Evolutionary conservation across 2,113 vertebrate genomes (phyloP), one percentile per base, ranked within the genome.

Genomic region (Melanerpes formicivorus): DNA sequence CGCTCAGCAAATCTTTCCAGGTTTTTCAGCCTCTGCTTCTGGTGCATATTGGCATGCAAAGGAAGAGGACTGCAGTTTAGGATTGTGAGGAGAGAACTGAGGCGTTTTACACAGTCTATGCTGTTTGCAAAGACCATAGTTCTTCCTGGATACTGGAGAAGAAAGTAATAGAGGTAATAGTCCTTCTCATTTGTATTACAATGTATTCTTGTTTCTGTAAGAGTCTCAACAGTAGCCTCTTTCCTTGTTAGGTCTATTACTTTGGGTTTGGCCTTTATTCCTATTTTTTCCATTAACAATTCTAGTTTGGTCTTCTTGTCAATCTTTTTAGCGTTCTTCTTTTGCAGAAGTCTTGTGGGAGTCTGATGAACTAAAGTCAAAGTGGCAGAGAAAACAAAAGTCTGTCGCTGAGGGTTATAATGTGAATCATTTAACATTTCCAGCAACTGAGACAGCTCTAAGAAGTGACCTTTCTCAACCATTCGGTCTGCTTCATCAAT

Each of bases 121-220:
- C 99, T 99, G 97, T 99, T 99, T 84, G 99, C 98, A 77, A 99
- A 99, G 95, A 99, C 99, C 97, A 99, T 98, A 86, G 98, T 99
- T 90, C 99, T 98, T 25, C 99, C 99, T 2, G 99, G 98, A 79
- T 99, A 98, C 96, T 98, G 99, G 54, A 98, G 98, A 90, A 99
- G 95, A 91, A 99, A 99, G 93, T 99, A 99, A 92, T 99, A 99
- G 21, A 99, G 98, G 66, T 98, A 99, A 50, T 98, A 98, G 96
- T 99, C 99, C 88, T 99, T 99, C 67, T 99, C 99, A 0, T 99
- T 97, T 48, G 98, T 98, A 75, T 98, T 98, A 91, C 99, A 99
- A 67, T 98, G 98, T 95, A 99, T 99, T 63, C 97, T 98, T 22
- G 99, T 99, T 97, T 99, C 99, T 0, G 97, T 99, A 90, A 99